phyloP scores from a whole-genome alignment of 2,113 vertebrate species.

The Otocyon megalotis region DNA sequence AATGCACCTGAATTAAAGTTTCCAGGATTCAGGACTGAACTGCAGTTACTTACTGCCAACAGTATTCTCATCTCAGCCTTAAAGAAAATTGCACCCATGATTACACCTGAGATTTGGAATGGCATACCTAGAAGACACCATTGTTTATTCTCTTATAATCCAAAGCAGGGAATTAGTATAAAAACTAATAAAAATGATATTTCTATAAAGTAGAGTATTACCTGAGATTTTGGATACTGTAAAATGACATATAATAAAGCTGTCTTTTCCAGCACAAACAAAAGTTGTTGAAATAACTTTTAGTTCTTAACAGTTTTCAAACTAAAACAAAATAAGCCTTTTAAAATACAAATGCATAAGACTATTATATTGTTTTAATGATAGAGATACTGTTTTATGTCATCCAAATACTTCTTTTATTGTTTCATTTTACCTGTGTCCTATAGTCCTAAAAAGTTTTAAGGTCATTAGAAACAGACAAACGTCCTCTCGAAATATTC shows the following conservation, averaged over 20 bases:
- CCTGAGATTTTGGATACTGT: background rate
- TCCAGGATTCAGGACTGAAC: slow-evolving; percentile 63
- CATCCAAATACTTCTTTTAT: background rate
- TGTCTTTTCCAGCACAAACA: background rate
- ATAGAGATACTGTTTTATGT: background rate
- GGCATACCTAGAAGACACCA: background rate
- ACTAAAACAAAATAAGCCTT: slow-evolving; percentile 38
- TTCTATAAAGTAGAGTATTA: background rate
- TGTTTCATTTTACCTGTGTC: background rate
- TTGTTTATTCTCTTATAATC: slow-evolving; percentile 15
- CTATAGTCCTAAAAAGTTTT: background rate
- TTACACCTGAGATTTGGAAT: slow-evolving; percentile 3
- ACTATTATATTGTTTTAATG: background rate
- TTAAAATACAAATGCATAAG: slow-evolving; percentile 3
- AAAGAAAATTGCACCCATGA: slow-evolving; percentile 24
- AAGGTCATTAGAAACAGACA: background rate
- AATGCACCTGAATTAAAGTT: slow-evolving; percentile 83
- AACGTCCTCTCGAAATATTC: background rate
- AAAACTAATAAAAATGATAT: background rate
- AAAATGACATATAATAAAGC: slow-evolving; percentile 8
- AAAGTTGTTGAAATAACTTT: slow-evolving; percentile 41
- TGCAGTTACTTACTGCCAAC: background rate
- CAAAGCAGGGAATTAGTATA: slow-evolving; percentile 43
- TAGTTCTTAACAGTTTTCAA: slow-evolving; percentile 21
- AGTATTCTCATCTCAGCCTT: slow-evolving; percentile 39